These are phyloP conservation scores for Lepidurus couesii DNA, from an alignment of 1,140 invertebrate species.

Conservation along the genomic window DNA sequence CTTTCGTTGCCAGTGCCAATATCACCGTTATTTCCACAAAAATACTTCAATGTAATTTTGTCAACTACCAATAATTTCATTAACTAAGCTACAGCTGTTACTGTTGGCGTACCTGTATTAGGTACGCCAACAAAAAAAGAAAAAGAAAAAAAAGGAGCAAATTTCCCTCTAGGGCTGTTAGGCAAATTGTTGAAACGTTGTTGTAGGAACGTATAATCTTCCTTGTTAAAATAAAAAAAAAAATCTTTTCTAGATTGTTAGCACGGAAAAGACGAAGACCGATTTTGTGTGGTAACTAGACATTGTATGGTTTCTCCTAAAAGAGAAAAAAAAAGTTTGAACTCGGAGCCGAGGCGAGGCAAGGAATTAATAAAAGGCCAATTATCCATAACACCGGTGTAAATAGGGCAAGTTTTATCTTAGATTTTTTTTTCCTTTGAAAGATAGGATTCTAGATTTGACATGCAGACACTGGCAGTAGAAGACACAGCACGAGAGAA, in stretches of 20 bases:
- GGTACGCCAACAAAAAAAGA: neutral
- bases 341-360: neutral
- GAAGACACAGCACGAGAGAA: neutral
- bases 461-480: neutral
- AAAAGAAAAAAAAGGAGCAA: neutral
- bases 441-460: neutral
- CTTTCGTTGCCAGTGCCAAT: neutral
- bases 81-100: conserved; percentile 15
- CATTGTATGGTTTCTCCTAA: conserved; percentile 7
- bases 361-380: conserved; percentile 12
- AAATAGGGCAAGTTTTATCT: conserved; percentile 9
- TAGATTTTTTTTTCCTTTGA: neutral
- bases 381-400: conserved; percentile 12
- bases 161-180: neutral
- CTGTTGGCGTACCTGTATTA: conserved; percentile 14
- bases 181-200: neutral
- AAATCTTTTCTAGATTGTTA: neutral
- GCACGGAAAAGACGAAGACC: neutral
- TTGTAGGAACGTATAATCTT: neutral
- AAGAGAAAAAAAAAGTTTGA: neutral
- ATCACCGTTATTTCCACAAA: neutral
- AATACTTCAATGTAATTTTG: neutral
- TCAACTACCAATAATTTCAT: neutral
- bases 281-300: conserved; percentile 1
- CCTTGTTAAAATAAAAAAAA: conserved; percentile 2